Base-by-base conservation (phyloP, 2,797 vertebrate species). In the Anniella stebbinsi region DNA sequence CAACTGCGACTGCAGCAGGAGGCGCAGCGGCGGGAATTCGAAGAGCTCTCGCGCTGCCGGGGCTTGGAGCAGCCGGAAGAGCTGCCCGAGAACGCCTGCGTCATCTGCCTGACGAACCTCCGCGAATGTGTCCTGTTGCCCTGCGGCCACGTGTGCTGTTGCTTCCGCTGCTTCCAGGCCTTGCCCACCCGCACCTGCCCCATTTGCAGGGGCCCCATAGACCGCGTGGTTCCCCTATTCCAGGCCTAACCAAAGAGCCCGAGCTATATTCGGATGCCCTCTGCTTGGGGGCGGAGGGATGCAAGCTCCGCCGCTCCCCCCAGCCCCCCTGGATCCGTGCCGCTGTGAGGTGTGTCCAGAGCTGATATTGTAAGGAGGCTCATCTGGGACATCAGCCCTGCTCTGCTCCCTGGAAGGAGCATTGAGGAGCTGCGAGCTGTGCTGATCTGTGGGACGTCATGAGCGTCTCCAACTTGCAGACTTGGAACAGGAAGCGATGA, bases 61-160 rank as follows among this genome's bases (percentile, higher is more conserved):
- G 73, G 89, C 75, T 89, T 1, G n/a, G 95, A 95, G 33, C 36
- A 18, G 0, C 72, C 8, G 0, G 96, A 93, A 0, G 88, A 89
- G 4, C 41, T 23, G 0, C 45, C 85, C 0, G 97, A 97, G 85
- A 98, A 97, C 0, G 75, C 93, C 0, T 99, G 98, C 0, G 96
- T 98, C 84, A 97, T 98, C 87, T 99, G 98, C 96, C 95, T 98
- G 90, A 94, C 75, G 0, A 97, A 91, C 76, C 97, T 97, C 13
- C 97, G 98, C 2, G 95, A 97, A 91, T 98, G 98, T 0, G 97
- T 98, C 57, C 94, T 99, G 66, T 93, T 99, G 93, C 94, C 98
- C 87, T 98, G 98, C 0, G 98, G 98, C 66, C 98, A 99, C 21
- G 97, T 98, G 45, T 99, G 98, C 96, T 98, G 98, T 96, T 98